Percentiles rank a stretch among this genome's conserved stretches.
These are phyloP conservation scores for Spea multiplicata DNA, from an alignment of 2,113 vertebrate genomes.

Conservation along the genomic window DNA sequence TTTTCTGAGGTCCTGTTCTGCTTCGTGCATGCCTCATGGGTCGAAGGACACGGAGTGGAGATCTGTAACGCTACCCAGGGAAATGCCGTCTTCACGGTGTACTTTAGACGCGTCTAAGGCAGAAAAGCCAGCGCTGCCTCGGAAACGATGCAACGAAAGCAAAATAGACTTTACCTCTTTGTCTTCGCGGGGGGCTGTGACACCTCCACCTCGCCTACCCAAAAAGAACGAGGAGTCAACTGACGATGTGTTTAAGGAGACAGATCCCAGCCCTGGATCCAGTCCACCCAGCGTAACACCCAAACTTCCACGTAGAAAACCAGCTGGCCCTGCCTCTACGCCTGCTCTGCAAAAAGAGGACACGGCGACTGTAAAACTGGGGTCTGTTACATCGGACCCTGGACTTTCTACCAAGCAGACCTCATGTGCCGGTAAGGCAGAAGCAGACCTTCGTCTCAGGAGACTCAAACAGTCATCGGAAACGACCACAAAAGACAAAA, in stretches of 20 bases:
- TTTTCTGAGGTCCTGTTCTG: slow-evolving; percentile 85
- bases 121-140: slow-evolving; percentile 86
- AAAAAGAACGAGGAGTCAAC: slow-evolving; percentile 73
- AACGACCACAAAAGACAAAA: slow-evolving; percentile 73
- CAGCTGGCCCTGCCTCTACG: slow-evolving; percentile 45
- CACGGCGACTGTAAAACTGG: slow-evolving; percentile 64
- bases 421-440: slow-evolving; percentile 72
- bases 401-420: slow-evolving; percentile 60
- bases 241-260: slow-evolving; percentile 78
- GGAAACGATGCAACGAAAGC: slow-evolving; percentile 77
- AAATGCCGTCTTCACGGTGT: slow-evolving; percentile 74
- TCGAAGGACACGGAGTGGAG: slow-evolving; percentile 80
- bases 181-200: slow-evolving; percentile 71
- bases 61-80: slow-evolving; percentile 88
- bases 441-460: slow-evolving; percentile 61
- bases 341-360: slow-evolving; percentile 67
- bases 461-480: slow-evolving; percentile 77
- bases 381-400: slow-evolving; percentile 51
- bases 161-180: slow-evolving; percentile 63
- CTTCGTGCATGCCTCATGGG: slow-evolving; percentile 77
- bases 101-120: slow-evolving; percentile 79
- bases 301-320: slow-evolving; percentile 76
- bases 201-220: slow-evolving; percentile 80
- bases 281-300: slow-evolving; percentile 83
- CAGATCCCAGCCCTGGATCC: slow-evolving; percentile 80